Evolutionary conservation across 2,113 vertebrate species (phyloP).

Genomic region (Melierax canorus): DNA sequence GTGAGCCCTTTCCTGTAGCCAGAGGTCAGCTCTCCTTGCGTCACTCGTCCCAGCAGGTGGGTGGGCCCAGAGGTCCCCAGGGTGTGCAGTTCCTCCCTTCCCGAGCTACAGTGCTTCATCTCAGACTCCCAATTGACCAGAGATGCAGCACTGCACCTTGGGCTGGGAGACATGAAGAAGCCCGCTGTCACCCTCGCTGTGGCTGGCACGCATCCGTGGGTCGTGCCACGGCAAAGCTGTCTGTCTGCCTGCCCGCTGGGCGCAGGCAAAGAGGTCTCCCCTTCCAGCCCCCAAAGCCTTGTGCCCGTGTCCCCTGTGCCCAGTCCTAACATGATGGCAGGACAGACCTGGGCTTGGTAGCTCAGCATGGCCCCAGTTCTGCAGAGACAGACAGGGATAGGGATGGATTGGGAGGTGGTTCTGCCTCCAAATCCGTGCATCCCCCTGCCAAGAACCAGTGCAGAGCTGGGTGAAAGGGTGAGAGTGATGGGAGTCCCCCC

Average conservation of each 20-base stretch:
- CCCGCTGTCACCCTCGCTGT: fast-evolving
- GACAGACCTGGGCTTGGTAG: not conserved
- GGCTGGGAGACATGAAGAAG: slow-evolving; percentile 80
- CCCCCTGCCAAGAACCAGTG: fast-evolving
- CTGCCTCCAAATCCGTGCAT: not conserved
- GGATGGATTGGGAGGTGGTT: fast-evolving
- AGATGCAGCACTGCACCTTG: slow-evolving; percentile 99
- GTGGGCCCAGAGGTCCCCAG: not conserved
- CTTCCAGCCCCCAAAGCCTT: not conserved
- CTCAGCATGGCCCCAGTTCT: not conserved
- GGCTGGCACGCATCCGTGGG: fast-evolving
- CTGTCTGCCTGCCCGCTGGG: not conserved
- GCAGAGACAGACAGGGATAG: not conserved
- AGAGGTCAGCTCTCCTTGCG: not conserved
- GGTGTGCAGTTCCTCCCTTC: slow-evolving; percentile 78
- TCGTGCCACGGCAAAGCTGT: not conserved
- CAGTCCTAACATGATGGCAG: not conserved
- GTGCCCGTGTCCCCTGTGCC: fast-evolving
- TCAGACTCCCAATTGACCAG: slow-evolving; percentile 99
- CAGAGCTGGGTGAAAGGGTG: not conserved
- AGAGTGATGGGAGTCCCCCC: not conserved
- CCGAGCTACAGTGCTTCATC: slow-evolving; percentile 99
- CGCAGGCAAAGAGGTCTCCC: not conserved
- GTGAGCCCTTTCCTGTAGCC: not conserved
- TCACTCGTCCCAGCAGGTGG: not conserved